phyloP scores from a whole-genome alignment of 2,888 invertebrate species.

The Sepioteuthis lessoniana region DNA sequence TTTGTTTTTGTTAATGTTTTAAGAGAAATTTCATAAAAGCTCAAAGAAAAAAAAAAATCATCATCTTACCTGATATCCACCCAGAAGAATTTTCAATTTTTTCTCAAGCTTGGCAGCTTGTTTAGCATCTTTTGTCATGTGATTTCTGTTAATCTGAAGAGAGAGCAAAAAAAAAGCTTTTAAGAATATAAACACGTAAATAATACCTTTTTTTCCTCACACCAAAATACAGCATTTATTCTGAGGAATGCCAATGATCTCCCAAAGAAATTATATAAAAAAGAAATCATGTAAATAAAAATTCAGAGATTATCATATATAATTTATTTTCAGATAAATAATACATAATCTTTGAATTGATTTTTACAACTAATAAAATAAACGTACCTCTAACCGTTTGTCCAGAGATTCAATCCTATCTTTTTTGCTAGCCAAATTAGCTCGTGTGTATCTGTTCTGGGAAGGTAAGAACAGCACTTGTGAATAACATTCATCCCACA shows the following conservation, averaged over 20 bases:
- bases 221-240: too few species aligned
- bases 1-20: too few species aligned
- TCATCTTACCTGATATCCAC: constrained; percentile 85
- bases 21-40: not conserved
- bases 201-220: too few species aligned
- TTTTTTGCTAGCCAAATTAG: constrained; percentile 95
- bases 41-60: not conserved
- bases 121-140: constrained; percentile 98
- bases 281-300: not conserved
- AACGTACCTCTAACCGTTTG: constrained; percentile 84
- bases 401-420: constrained; percentile 95
- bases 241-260: too few species aligned
- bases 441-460: constrained; percentile 93
- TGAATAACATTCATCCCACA: constrained; percentile 96
- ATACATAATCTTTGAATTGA: too few species aligned
- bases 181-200: not conserved
- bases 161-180: not conserved
- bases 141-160: constrained; percentile 83
- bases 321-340: too few species aligned
- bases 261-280: not conserved
- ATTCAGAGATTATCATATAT: not conserved
- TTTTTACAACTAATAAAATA: too few species aligned
- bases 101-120: constrained; percentile 98
- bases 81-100: constrained; percentile 94
- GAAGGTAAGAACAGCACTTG: constrained; percentile 93